These are phyloP conservation scores for Natrix natrix DNA, from an alignment of 2,797 vertebrate genomes.

Conservation along the genomic window DNA sequence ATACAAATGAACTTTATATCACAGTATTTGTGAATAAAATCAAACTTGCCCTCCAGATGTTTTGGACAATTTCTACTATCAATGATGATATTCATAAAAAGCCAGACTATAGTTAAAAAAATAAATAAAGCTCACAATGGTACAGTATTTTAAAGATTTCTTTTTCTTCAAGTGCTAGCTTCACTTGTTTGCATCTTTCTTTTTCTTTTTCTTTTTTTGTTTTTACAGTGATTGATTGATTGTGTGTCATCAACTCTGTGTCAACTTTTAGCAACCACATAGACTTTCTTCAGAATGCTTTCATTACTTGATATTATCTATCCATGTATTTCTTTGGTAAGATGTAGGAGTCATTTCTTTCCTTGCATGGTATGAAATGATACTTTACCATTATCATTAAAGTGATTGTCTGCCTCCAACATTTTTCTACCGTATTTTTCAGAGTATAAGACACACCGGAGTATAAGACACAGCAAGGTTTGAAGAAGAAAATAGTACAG, in stretches of 20 bases:
- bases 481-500: no score
- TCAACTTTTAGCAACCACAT: not conserved
- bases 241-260: not conserved
- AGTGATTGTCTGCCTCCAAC: not conserved
- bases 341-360: not conserved
- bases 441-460: no score
- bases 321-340: not conserved
- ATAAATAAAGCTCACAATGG: not conserved
- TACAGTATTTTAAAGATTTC: not conserved
- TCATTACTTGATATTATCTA: not conserved
- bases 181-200: not conserved
- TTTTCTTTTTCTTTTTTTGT: not conserved
- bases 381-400: not conserved
- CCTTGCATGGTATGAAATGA: not conserved
- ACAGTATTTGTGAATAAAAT: not conserved
- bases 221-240: not conserved
- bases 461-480: no score
- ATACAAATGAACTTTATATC: not conserved
- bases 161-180: not conserved
- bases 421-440: not conserved
- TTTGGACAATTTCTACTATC: not conserved
- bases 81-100: not conserved
- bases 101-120: no score
- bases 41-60: not conserved
- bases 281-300: not conserved